phyloP scores from a whole-genome alignment of 2,888 invertebrate species.

The Agrilus biguttatus region DNA sequence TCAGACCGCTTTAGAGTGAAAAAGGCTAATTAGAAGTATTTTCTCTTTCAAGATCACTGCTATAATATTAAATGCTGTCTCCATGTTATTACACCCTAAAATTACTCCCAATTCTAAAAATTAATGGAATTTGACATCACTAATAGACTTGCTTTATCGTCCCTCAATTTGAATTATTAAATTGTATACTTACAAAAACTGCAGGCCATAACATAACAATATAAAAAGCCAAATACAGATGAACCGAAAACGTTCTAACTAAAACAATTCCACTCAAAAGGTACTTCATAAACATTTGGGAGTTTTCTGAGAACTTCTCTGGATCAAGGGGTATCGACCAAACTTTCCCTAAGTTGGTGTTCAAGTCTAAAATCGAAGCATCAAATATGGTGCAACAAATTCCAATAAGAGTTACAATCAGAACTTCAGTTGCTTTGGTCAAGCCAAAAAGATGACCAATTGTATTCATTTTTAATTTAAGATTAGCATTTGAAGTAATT shows the following conservation, averaged over 20 bases:
- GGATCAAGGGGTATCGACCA: constrained; percentile 38
- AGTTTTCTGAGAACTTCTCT: constrained; percentile 27
- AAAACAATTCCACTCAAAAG: constrained; percentile 38
- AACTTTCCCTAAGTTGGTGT: constrained; percentile 39
- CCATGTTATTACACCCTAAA: too few species aligned
- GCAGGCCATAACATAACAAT: constrained; percentile 42
- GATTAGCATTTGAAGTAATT: not conserved
- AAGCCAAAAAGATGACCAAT: constrained; percentile 27
- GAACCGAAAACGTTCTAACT: constrained; percentile 39
- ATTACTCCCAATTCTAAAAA: too few species aligned
- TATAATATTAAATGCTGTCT: too few species aligned
- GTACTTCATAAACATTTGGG: constrained; percentile 35
- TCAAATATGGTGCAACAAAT: constrained; percentile 38
- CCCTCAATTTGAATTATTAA: not conserved
- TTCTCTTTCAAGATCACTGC: too few species aligned
- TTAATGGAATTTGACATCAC: too few species aligned
- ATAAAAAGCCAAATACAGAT: constrained; percentile 39
- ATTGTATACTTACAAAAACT: constrained; percentile 31
- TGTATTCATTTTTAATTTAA: constrained; percentile 9
- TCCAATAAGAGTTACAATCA: constrained; percentile 38
- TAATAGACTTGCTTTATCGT: too few species aligned
- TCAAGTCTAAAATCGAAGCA: constrained; percentile 39
- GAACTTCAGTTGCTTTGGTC: constrained; percentile 36
- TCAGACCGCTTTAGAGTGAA: too few species aligned
- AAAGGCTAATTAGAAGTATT: too few species aligned